A percentile compares a stretch with the other conserved stretches of the same genome.
phyloP scores from a whole-genome alignment of 2,113 vertebrate species.

The Oreochromis spilurus region DNA sequence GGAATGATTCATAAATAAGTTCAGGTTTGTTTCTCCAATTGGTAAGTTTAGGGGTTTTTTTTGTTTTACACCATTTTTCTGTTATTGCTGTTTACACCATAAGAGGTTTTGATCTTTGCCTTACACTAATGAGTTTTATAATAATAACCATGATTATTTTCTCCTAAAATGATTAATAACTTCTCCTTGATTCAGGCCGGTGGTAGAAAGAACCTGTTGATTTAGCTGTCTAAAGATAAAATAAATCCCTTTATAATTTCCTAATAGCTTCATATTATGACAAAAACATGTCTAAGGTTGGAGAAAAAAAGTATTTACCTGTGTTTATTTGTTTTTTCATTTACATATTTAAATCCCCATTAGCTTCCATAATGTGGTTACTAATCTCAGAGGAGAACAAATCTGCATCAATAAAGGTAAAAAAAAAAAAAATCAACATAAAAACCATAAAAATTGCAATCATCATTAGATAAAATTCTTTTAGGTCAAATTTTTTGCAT shows the following conservation, averaged over 20 bases:
- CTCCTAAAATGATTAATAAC: neutral
- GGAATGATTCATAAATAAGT: neutral
- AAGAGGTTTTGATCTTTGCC: neutral
- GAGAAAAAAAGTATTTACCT: neutral
- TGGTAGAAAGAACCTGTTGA: neutral
- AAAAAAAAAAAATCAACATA: neutral
- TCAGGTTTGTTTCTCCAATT: neutral
- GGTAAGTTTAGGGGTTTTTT: neutral
- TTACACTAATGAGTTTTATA: neutral
- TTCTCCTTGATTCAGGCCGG: neutral
- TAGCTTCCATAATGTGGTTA: neutral
- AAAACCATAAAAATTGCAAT: neutral
- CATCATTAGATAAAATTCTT: neutral
- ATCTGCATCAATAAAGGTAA: neutral
- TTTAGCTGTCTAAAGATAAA: accelerated
- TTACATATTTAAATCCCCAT: too few species aligned
- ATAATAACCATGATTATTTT: neutral
- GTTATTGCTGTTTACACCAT: neutral
- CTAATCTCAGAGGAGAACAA: neutral
- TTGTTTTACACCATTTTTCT: accelerated
- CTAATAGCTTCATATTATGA: neutral
- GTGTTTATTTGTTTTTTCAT: neutral
- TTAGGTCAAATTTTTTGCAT: neutral
- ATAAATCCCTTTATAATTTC: neutral
- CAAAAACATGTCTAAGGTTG: neutral